phyloP scores from a whole-genome alignment of 2,797 vertebrate genomes.

The Neopelma chrysocephalum region DNA sequence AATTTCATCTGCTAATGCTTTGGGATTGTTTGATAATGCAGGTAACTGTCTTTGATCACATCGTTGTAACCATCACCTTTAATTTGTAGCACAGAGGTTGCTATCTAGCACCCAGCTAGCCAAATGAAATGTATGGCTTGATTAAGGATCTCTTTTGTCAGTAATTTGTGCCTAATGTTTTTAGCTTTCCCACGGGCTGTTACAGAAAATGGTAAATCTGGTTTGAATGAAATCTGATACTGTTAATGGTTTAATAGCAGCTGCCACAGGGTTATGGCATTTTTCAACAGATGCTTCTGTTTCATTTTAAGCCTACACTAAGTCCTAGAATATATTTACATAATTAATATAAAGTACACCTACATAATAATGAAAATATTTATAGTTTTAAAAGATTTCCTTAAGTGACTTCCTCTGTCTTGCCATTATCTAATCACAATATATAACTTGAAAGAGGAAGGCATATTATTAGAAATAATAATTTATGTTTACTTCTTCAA shows the following conservation, averaged over 20 bases:
- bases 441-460: not conserved
- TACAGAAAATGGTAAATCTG: conserved; percentile 82
- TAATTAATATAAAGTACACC: conserved; percentile 69
- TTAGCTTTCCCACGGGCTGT: conserved; percentile 79
- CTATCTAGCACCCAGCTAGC: conserved; percentile 68
- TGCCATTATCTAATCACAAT: not conserved
- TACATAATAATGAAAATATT: conserved; percentile 53
- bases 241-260: conserved; percentile 81
- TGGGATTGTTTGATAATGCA: not conserved
- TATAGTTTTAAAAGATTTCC: conserved; percentile 39
- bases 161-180: conserved; percentile 79
- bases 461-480: not conserved
- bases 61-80: conserved; percentile 21
- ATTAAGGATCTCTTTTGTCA: conserved; percentile 78
- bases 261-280: conserved; percentile 78
- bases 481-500: not conserved
- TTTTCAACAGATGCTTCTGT: conserved; percentile 80
- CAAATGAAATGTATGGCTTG: conserved; percentile 78
- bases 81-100: conserved; percentile 53
- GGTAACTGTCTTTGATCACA: conserved; percentile 37
- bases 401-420: not conserved
- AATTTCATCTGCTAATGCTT: conserved; percentile 12
- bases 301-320: conserved; percentile 74
- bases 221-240: conserved; percentile 84
- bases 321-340: conserved; percentile 71